These are phyloP conservation scores for Listrodromus nycthemerus DNA, from an alignment of 2,888 invertebrate species.

Conservation along the genomic window DNA sequence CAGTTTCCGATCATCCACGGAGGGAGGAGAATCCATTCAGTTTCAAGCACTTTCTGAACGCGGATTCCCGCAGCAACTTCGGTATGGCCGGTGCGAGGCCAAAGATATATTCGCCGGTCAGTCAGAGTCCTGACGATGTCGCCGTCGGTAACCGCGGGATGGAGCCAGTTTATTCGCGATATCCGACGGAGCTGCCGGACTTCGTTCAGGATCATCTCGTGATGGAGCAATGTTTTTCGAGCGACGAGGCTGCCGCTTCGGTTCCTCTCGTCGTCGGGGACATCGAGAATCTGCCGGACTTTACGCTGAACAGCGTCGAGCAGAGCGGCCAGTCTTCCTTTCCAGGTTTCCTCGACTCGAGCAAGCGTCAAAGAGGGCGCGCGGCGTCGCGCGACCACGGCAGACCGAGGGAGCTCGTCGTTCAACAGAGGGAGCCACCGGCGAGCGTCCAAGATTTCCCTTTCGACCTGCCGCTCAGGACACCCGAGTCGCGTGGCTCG, in stretches of 20 bases:
- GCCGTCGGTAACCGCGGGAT: conserved; percentile 84
- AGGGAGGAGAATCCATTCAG: conserved; percentile 93
- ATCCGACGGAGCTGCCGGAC: conserved; percentile 91
- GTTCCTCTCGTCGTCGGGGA: conserved; percentile 84
- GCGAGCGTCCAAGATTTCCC: conserved; percentile 75
- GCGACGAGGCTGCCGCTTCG: conserved; percentile 70
- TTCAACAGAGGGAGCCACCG: conserved; percentile 13
- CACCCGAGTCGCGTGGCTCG: conserved; percentile 69
- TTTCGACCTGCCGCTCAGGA: conserved; percentile 78
- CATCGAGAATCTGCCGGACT: conserved; percentile 89
- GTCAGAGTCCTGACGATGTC: conserved; percentile 84
- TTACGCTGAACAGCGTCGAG: conserved; percentile 86
- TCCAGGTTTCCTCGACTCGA: background rate
- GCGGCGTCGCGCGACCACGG: background rate
- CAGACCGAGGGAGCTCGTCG: conserved; percentile 39
- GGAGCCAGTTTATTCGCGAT: conserved; percentile 85
- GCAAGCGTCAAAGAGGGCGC: background rate
- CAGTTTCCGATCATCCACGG: conserved; percentile 85
- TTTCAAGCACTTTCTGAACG: conserved; percentile 93
- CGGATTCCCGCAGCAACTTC: conserved; percentile 87
- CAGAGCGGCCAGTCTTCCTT: conserved; percentile 62
- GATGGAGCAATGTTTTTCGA: conserved; percentile 91
- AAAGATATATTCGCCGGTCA: conserved; percentile 87
- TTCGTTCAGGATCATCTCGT: conserved; percentile 96
- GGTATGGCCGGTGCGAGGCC: conserved; percentile 91